Evolutionary conservation across 2,113 vertebrate species (phyloP).

Genomic region (Bambusicola thoracicus): DNA sequence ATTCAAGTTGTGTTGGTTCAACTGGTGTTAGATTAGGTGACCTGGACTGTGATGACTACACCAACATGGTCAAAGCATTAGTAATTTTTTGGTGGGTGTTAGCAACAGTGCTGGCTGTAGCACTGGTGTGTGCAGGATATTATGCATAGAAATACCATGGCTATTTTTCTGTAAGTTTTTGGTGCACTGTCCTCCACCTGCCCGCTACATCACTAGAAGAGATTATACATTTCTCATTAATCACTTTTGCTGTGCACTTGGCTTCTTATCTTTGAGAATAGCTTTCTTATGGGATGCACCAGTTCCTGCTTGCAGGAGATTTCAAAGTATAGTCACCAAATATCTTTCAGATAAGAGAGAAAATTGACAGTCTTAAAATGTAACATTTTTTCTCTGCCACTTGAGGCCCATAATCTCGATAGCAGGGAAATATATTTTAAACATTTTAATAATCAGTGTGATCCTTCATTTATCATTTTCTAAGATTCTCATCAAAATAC

Average conservation of each 20-base stretch:
- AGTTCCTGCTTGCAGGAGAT: slow-evolving; percentile 19
- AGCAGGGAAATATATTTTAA: slow-evolving; percentile 26
- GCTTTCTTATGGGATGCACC: slow-evolving; percentile 21
- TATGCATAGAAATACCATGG: not conserved
- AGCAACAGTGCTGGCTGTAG: not conserved
- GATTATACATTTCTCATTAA: slow-evolving; percentile 27
- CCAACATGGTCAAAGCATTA: not conserved
- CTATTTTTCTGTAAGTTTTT: not conserved
- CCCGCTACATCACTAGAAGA: not conserved
- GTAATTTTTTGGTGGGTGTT: not conserved
- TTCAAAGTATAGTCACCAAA: slow-evolving; percentile 37
- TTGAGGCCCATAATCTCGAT: not conserved
- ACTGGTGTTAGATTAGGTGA: not conserved
- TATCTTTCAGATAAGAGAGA: slow-evolving; percentile 26
- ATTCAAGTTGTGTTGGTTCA: not conserved
- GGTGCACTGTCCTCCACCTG: slow-evolving; percentile 34
- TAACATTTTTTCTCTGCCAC: slow-evolving; percentile 5
- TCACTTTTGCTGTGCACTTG: slow-evolving; percentile 32
- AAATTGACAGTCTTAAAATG: slow-evolving; percentile 33
- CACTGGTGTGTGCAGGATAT: not conserved
- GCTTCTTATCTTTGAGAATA: slow-evolving; percentile 52
- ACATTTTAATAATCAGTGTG: slow-evolving; percentile 12
- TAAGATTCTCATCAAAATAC: not conserved
- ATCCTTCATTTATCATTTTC: slow-evolving; percentile 5
- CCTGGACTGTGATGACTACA: not conserved